Conservation (phyloP, 1,140 invertebrate genomes). For the Leptopilina clavipes region DNA sequence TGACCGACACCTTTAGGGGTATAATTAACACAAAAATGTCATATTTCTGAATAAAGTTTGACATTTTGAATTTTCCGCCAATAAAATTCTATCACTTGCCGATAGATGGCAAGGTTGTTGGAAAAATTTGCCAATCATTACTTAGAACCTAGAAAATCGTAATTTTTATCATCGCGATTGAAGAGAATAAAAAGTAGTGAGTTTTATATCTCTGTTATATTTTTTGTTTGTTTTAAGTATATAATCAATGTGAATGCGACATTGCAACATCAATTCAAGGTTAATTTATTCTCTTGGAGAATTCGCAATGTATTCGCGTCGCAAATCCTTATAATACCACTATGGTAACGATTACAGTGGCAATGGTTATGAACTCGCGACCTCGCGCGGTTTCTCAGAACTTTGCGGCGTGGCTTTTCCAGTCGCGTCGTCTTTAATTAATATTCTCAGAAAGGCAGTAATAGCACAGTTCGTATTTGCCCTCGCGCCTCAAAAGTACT, state of each 20-base stretch:
- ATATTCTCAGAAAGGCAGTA: conserved; percentile 59
- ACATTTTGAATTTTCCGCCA: too few species aligned
- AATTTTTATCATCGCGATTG: too few species aligned
- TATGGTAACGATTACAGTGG: conserved; percentile 25
- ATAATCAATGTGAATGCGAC: not conserved
- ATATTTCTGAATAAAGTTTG: too few species aligned
- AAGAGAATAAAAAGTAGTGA: too few species aligned
- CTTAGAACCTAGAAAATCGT: too few species aligned
- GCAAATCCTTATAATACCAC: conserved; percentile 3
- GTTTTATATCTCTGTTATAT: not conserved
- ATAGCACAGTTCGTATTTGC: conserved; percentile 44
- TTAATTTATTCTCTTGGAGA: not conserved
- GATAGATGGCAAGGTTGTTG: too few species aligned
- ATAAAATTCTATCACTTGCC: too few species aligned
- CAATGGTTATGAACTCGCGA: conserved; percentile 33
- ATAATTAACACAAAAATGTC: too few species aligned
- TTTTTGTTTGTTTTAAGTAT: not conserved
- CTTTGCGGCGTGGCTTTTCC: conserved; percentile 38
- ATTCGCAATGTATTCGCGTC: not conserved
- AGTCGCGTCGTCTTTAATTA: conserved; percentile 51
- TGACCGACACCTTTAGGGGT: not conserved
- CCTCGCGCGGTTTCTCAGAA: conserved; percentile 43
- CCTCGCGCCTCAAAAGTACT: conserved; percentile 34
- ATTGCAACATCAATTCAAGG: conserved; percentile 19
- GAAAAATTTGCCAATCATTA: too few species aligned